phyloP scores from a whole-genome alignment of 1,140 invertebrate species.

The Antheraea pernyi region DNA sequence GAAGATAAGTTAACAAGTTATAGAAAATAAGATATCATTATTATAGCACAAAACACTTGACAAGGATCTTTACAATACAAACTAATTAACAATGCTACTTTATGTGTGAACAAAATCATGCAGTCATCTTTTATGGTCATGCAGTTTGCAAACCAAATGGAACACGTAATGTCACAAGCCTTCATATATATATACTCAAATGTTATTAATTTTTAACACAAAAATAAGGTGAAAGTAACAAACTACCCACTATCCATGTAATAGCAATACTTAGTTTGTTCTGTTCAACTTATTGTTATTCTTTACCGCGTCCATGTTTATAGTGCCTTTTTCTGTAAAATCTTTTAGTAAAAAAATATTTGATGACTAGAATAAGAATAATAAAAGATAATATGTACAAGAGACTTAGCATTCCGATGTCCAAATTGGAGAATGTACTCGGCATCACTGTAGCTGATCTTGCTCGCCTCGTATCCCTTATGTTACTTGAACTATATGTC shows the following conservation, averaged over 20 bases:
- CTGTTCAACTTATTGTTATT: slow-evolving; percentile 56
- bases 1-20: too few species aligned
- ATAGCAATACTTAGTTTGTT: too few species aligned
- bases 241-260: too few species aligned
- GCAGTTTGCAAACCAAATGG: not conserved
- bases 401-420: slow-evolving; percentile 73
- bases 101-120: not conserved
- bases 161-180: not conserved
- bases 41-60: too few species aligned
- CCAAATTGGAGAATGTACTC: slow-evolving; percentile 64
- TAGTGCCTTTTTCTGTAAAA: slow-evolving; percentile 85
- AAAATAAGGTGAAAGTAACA: not conserved
- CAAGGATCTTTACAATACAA: too few species aligned
- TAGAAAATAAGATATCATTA: too few species aligned
- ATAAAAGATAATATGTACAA: slow-evolving; percentile 77
- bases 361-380: slow-evolving; percentile 84
- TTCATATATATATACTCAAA: not conserved
- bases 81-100: not conserved
- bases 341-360: slow-evolving; percentile 86
- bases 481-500: slow-evolving; percentile 83
- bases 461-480: slow-evolving; percentile 66
- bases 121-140: not conserved
- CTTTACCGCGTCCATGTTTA: slow-evolving; percentile 83
- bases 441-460: slow-evolving; percentile 33
- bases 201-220: not conserved